phyloP scores from a whole-genome alignment of 2,113 vertebrate species.

The Delphinapterus leucas region DNA sequence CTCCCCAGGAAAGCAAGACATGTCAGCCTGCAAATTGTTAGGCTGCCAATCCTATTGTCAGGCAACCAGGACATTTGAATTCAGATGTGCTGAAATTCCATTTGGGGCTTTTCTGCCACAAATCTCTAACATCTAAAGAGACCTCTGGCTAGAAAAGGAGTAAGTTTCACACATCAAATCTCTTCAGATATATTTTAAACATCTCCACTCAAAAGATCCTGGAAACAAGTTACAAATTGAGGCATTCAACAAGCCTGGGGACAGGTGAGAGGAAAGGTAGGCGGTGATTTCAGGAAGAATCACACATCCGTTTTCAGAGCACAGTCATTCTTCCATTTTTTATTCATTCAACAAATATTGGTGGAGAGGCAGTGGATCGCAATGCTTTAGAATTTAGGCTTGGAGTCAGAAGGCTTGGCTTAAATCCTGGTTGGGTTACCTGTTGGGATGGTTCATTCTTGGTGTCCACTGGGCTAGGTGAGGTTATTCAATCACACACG shows the following conservation, averaged over 20 bases:
- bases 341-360: neutral
- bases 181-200: slow-evolving; percentile 62
- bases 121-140: slow-evolving; percentile 59
- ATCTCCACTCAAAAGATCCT: slow-evolving; percentile 51
- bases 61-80: slow-evolving; percentile 69
- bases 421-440: neutral
- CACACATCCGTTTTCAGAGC: neutral
- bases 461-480: neutral
- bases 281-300: neutral
- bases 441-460: neutral
- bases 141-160: slow-evolving; percentile 46
- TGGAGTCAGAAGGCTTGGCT: neutral
- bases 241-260: slow-evolving; percentile 17
- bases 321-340: neutral
- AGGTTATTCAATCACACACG: neutral
- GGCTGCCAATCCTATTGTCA: slow-evolving; percentile 73
- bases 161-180: slow-evolving; percentile 47
- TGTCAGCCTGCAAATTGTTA: slow-evolving; percentile 65
- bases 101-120: slow-evolving; percentile 69
- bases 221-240: slow-evolving; percentile 40
- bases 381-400: neutral
- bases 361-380: neutral
- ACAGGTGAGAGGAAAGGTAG: neutral
- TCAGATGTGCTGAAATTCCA: slow-evolving; percentile 70
- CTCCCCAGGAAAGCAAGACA: slow-evolving; percentile 60